These are phyloP conservation scores for Drosophila asahinai DNA, from an alignment of 1,140 invertebrate genomes.

Conservation along the genomic window DNA sequence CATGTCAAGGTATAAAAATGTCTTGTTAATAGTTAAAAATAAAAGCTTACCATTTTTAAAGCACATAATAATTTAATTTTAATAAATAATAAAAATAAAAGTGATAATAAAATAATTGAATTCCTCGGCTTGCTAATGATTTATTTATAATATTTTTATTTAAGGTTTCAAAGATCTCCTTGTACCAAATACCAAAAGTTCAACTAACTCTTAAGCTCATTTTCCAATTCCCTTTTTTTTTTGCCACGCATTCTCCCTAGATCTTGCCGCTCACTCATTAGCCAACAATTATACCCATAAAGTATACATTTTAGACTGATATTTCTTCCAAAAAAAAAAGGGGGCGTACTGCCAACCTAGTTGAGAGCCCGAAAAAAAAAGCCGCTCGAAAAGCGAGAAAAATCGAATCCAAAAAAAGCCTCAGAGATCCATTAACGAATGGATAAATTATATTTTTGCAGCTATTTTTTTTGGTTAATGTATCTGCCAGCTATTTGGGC, in stretches of 20 bases:
- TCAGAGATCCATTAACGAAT: slow-evolving; percentile 39
- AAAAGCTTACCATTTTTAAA: too few species aligned
- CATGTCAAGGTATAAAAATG: too few species aligned
- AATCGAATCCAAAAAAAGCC: slow-evolving; percentile 10
- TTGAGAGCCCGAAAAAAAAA: slow-evolving; percentile 9
- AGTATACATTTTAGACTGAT: slow-evolving; percentile 3
- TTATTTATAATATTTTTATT: too few species aligned
- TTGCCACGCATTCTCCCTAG: not conserved
- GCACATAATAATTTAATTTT: too few species aligned
- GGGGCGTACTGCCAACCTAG: slow-evolving; percentile 17
- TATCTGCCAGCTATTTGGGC: slow-evolving; percentile 1
- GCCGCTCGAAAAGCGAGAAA: slow-evolving; percentile 14
- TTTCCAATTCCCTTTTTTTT: not conserved
- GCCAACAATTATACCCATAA: slow-evolving; percentile 29
- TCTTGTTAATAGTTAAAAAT: too few species aligned
- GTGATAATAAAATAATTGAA: too few species aligned
- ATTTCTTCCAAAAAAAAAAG: slow-evolving; percentile 9
- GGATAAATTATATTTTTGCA: slow-evolving; percentile 23
- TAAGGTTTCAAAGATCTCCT: not conserved
- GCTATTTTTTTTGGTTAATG: not conserved
- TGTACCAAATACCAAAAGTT: not conserved
- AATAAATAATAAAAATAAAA: too few species aligned
- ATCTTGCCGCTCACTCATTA: slow-evolving; percentile 41
- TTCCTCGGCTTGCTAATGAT: too few species aligned
- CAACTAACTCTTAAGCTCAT: not conserved